Base-by-base conservation (phyloP, 2,888 invertebrate species). In the Netelia fuscicornis region DNA sequence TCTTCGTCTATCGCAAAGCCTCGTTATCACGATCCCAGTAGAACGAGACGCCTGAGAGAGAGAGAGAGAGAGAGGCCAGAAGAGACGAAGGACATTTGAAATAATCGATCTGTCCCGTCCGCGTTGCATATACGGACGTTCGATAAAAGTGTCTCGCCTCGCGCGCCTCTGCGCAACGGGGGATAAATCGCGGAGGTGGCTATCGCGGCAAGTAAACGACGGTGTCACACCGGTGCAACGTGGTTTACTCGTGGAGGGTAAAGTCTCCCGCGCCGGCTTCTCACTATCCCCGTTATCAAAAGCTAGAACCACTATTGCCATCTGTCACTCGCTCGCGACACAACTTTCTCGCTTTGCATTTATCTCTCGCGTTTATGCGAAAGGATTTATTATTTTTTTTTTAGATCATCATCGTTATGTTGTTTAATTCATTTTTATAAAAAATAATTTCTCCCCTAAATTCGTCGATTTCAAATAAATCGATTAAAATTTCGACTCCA, bases 221-320 rank as follows among this genome's bases (percentile, higher is more conserved):
- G 37, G 37, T 30, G 2, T 62, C 68, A 56, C 68, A 20, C 44
- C 70, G 74, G 37, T 70, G 68, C 48, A 10, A 10, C 48, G 48
- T 13, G 48, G 10, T 64, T 81, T 85, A 85, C 78, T 85, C 81
- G 78, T 85, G 67, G 85, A 75, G 81, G 85, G 85, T 85, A 83
- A 60, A 84, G 25, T 70, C 48, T 48, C 37, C 37, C 37, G 37
- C 48, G 48, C 48, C 48, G 48, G 48, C 11, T 48, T 48, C 48
- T 48, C 48, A 8, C 13, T 48, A 37, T 37, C 37, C 37, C 37
- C 20, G 30, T 5, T 30, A 17, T 17, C 9, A 25, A 23, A 65
- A 70, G 67, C 25, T 42, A 42, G 68, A 37, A 78, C 78, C 42
- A 56, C 78, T 74, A 60, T 83, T 83, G 83, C 83, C 83, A 83